Percentiles rank a stretch among this genome's conserved stretches.
Conservation (phyloP, 1,140 invertebrate species). For the Drosophila parabipectinata region DNA sequence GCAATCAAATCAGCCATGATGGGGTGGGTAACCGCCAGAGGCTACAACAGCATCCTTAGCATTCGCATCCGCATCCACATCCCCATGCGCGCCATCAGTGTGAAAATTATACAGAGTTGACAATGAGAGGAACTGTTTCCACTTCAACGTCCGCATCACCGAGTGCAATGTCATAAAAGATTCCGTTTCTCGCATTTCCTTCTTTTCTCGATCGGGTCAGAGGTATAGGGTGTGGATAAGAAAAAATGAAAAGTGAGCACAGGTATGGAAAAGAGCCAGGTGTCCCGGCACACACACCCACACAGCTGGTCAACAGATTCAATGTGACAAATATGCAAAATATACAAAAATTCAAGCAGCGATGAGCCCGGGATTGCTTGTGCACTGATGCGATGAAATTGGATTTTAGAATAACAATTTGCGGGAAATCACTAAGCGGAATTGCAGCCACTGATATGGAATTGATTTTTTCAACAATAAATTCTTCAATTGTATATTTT, state of each 20-base stretch:
- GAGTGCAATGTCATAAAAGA: slow-evolving; percentile 33
- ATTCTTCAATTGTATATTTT: background rate
- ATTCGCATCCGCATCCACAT: slow-evolving; percentile 8
- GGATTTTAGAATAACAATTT: slow-evolving; percentile 39
- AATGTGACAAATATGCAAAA: slow-evolving; percentile 42
- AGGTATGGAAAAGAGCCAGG: background rate
- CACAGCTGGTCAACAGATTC: slow-evolving; percentile 35
- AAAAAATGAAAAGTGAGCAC: slow-evolving; percentile 10
- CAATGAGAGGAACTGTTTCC: slow-evolving; percentile 41
- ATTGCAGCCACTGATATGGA: slow-evolving; percentile 8
- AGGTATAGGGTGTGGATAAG: background rate
- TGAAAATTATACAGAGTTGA: slow-evolving; percentile 66
- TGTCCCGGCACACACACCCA: background rate
- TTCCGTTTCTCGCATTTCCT: slow-evolving; percentile 49
- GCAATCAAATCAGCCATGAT: slow-evolving; percentile 66
- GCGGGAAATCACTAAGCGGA: slow-evolving; percentile 18
- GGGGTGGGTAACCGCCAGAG: slow-evolving; percentile 19
- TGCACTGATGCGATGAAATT: slow-evolving; percentile 29
- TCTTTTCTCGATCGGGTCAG: slow-evolving; percentile 11
- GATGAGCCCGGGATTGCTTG: slow-evolving; percentile 20
- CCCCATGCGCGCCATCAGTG: slow-evolving; percentile 30
- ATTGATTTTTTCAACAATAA: background rate
- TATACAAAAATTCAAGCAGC: slow-evolving; percentile 19
- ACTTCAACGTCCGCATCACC: slow-evolving; percentile 24
- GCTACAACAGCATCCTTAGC: slow-evolving; percentile 7